Evolutionary conservation across 2,797 vertebrate species (phyloP), one percentile per base, ranked within the genome.

Genomic region (Megaceryle alcyon): DNA sequence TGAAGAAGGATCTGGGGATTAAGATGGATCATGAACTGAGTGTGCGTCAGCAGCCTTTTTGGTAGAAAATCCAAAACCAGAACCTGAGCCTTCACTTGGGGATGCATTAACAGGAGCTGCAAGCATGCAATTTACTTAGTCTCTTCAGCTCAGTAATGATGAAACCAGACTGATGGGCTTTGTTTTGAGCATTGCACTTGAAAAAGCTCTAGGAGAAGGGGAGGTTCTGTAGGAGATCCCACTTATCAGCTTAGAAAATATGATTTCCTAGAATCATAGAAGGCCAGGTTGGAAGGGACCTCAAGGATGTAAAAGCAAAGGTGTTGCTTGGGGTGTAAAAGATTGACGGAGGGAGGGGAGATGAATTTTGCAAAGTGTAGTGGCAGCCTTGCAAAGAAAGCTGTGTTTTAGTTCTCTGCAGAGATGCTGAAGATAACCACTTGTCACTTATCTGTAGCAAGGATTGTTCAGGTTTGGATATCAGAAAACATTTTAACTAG

Each of bases 41-140:
- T 7, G 19, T 76, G 88, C 1, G 0, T 86, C 90, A 86, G 66
- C 72, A 75, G 72, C 37, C 69, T 78, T 57, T 25, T 28, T 79
- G 90, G 65, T 54, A 53, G 43, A 66, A 93, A 79, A 88, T 66
- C 77, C 93, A 61, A 61, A 72, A 26, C 73, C 86, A 82, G 51
- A 94, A 31, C 35, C 44, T 18, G 5, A 61, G 61, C 65, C 84
- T 88, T 88, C 3, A 3, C 86, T 79, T 79, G 79, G 93, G 92
- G 83, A 83, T 41, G 88, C 82, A 51, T 92, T 88, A 94, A 65
- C 65, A 72, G 66, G 48, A 94, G 69, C 90, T 84, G 88, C 77
- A 83, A 83, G 90, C 14, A 3, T 79, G 73, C 90, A 76, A 66
- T 95, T 94, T 81, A 90, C 90, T 97, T 88, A 94, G 92, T 48